phyloP scores from a whole-genome alignment of 1,140 invertebrate genomes.

The Drosophila saltans region DNA sequence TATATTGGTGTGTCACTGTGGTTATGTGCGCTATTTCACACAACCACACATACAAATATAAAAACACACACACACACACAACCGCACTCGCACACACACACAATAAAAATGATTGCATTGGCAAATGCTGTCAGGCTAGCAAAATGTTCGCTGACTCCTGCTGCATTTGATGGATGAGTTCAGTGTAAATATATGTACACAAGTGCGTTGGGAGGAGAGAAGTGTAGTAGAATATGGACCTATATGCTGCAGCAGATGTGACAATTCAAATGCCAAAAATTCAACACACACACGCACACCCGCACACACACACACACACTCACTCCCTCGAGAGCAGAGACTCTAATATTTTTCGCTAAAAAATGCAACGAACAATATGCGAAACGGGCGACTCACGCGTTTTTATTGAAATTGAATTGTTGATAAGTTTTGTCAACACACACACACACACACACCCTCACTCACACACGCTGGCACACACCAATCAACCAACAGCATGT shows the following conservation, averaged over 20 bases:
- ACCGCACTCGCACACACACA: conserved; percentile 35
- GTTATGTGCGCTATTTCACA: conserved; percentile 66
- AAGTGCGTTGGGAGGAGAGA: background rate
- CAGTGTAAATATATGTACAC: background rate
- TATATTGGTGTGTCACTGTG: conserved; percentile 63
- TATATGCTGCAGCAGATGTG: conserved; percentile 74
- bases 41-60: background rate
- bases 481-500: conserved; percentile 29
- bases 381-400: conserved; percentile 56
- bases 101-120: conserved; percentile 81
- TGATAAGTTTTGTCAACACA: conserved; percentile 77
- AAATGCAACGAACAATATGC: conserved; percentile 72
- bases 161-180: conserved; percentile 78
- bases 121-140: conserved; percentile 58
- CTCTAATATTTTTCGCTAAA: conserved; percentile 58
- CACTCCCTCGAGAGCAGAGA: conserved; percentile 23
- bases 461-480: conserved; percentile 41
- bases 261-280: conserved; percentile 77
- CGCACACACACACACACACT: conserved; percentile 14
- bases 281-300: conserved; percentile 42
- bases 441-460: conserved; percentile 55
- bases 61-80: conserved; percentile 23
- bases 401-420: conserved; percentile 82
- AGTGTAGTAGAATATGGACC: conserved; percentile 21
- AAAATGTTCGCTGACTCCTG: conserved; percentile 10